Evolutionary conservation across 2,113 vertebrate genomes (phyloP).

Genomic region (Meles meles): DNA sequence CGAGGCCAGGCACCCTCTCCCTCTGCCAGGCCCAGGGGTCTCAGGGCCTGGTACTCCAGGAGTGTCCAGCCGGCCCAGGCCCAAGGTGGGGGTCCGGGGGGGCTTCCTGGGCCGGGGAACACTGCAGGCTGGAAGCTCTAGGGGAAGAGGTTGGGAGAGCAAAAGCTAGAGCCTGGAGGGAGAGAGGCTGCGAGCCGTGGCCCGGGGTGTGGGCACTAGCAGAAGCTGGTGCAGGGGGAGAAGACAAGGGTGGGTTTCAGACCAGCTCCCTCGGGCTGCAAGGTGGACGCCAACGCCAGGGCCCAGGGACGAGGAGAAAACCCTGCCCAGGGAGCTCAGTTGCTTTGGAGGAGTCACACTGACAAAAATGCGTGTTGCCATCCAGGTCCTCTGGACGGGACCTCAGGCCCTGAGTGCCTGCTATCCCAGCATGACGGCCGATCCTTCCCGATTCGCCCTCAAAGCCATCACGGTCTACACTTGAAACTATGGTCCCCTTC

Average conservation of each 20-base stretch:
- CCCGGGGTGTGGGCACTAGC: background rate
- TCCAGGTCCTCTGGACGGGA: background rate
- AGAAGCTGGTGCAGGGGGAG: too few species aligned
- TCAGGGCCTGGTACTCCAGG: background rate
- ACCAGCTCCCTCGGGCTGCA: background rate
- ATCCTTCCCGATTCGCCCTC: rapidly evolving
- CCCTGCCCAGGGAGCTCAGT: background rate
- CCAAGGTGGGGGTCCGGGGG: rapidly evolving
- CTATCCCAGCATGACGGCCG: rapidly evolving
- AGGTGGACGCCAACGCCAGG: rapidly evolving
- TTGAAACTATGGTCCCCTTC: rapidly evolving
- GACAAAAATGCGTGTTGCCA: rapidly evolving
- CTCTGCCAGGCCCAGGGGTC: rapidly evolving
- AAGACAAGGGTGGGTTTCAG: background rate
- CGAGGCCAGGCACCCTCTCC: background rate
- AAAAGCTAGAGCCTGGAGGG: background rate
- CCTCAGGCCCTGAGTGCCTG: rapidly evolving
- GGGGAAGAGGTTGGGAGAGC: background rate
- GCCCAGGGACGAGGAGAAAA: background rate
- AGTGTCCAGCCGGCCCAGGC: background rate
- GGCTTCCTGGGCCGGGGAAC: background rate
- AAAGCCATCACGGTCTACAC: rapidly evolving
- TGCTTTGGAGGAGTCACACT: background rate
- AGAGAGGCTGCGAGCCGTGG: background rate
- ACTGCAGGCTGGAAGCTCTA: rapidly evolving